Conservation (phyloP, 2,113 vertebrate genomes). For the Neopipo cinnamomea region DNA sequence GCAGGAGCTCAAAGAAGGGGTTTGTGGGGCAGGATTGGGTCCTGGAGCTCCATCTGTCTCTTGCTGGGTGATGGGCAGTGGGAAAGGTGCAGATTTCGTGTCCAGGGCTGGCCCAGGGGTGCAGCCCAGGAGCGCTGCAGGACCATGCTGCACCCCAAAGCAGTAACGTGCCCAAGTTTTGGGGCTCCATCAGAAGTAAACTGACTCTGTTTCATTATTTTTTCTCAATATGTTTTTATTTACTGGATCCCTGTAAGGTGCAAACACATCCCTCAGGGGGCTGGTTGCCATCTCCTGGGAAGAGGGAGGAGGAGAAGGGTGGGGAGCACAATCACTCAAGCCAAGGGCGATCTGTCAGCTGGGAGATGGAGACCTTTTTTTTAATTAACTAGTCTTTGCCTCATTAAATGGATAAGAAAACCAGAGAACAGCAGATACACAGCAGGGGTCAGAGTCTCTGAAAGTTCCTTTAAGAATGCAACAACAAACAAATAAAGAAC, state of each 20-base stretch:
- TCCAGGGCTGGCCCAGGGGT: neutral
- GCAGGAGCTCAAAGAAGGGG: neutral
- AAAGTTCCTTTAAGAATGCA: neutral
- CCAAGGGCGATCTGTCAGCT: neutral
- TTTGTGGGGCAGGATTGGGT: neutral
- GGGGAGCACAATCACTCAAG: rapidly evolving
- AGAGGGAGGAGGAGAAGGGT: neutral
- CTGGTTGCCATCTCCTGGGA: neutral
- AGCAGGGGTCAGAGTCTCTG: neutral
- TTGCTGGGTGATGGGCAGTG: neutral
- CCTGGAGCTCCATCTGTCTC: neutral
- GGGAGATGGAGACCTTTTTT: neutral
- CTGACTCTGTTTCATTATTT: no score
- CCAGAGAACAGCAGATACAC: neutral
- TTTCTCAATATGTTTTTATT: neutral
- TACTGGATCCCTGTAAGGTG: neutral
- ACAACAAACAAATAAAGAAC: neutral
- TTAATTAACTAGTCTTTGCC: neutral
- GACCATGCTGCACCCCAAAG: neutral
- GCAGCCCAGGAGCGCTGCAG: neutral
- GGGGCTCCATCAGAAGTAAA: neutral
- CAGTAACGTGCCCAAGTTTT: rapidly evolving
- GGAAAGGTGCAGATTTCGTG: neutral
- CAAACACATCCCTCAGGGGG: neutral
- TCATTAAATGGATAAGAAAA: neutral